Percentiles rank a stretch among this genome's conserved stretches.
Evolutionary conservation across 2,113 vertebrate genomes (phyloP).

Genomic region (Labeo rohita): DNA sequence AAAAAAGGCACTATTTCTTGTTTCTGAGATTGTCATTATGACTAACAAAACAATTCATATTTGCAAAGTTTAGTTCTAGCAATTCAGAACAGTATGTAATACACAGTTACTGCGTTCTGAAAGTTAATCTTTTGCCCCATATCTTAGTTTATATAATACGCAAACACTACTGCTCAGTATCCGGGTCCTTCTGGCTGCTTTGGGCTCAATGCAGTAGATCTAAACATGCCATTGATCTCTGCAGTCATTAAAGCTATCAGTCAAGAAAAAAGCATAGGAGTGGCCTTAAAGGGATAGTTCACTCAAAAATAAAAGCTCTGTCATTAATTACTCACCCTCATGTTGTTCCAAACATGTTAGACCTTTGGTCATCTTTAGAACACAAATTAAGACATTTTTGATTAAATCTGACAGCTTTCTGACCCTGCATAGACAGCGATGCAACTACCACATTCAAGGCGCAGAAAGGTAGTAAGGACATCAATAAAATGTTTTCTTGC

Average conservation of each 20-base stretch:
- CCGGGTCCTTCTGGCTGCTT: not conserved
- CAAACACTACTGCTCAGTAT: not conserved
- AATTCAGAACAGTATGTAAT: not conserved
- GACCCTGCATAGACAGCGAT: too few relatives aligned
- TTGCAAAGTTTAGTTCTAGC: not conserved
- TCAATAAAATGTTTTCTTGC: too few relatives aligned
- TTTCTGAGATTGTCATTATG: not conserved
- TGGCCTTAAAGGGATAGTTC: not conserved
- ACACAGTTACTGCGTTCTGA: not conserved
- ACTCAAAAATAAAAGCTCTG: too few relatives aligned
- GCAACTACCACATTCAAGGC: too few relatives aligned
- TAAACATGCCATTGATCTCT: conserved; percentile 47
- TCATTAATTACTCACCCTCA: too few relatives aligned
- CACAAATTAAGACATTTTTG: too few relatives aligned
- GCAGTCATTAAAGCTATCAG: conserved; percentile 34
- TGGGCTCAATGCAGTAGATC: conserved; percentile 3
- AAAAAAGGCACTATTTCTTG: not conserved
- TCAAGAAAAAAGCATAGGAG: conserved; percentile 12
- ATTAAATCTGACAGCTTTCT: too few relatives aligned
- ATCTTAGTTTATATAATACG: not conserved
- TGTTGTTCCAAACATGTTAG: too few relatives aligned
- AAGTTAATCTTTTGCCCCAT: not conserved
- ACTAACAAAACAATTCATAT: not conserved
- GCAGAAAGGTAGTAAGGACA: too few relatives aligned
- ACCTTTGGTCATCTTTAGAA: too few relatives aligned